Conservation (phyloP, 1,140 invertebrate genomes). For the Meloidogyne chitwoodi region DNA sequence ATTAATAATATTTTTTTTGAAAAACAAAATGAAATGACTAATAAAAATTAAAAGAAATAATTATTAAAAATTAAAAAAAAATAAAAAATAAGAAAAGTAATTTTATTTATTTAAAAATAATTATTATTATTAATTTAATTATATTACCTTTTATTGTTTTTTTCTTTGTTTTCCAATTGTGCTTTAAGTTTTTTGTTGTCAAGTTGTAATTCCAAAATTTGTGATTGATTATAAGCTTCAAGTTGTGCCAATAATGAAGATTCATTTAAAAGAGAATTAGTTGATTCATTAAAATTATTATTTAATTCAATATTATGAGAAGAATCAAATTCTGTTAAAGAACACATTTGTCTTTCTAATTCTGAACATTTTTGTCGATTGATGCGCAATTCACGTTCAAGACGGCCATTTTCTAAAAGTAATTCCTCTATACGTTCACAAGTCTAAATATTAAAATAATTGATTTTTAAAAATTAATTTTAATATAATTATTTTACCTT, state of each 20-base stretch:
- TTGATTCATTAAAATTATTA: neutral
- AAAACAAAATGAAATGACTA: too few species aligned
- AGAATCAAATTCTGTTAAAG: slow-evolving; percentile 14
- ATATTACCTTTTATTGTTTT: neutral
- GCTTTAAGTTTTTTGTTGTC: slow-evolving; percentile 39
- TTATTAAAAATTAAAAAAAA: too few species aligned
- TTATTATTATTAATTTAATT: neutral
- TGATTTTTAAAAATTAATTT: neutral
- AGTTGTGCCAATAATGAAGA: slow-evolving; percentile 35
- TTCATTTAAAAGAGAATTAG: slow-evolving; percentile 21
- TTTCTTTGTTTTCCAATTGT: slow-evolving; percentile 26
- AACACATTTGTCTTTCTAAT: slow-evolving; percentile 21
- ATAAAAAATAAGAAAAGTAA: too few species aligned
- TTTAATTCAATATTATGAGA: slow-evolving; percentile 1
- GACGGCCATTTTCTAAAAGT: slow-evolving; percentile 35
- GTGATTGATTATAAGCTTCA: slow-evolving; percentile 33
- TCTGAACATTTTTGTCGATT: slow-evolving; percentile 32
- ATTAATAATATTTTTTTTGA: too few species aligned
- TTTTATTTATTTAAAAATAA: neutral
- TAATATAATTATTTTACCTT: slow-evolving; percentile 8
- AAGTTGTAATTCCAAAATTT: slow-evolving; percentile 36
- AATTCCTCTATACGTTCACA: slow-evolving; percentile 34
- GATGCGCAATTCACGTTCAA: slow-evolving; percentile 36
- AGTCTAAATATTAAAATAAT: neutral
- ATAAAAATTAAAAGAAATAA: too few species aligned